A percentile compares a stretch with the other conserved stretches of the same genome.
These are phyloP conservation scores for Agelaius tricolor DNA, from an alignment of 2,113 vertebrate genomes.

Conservation along the genomic window DNA sequence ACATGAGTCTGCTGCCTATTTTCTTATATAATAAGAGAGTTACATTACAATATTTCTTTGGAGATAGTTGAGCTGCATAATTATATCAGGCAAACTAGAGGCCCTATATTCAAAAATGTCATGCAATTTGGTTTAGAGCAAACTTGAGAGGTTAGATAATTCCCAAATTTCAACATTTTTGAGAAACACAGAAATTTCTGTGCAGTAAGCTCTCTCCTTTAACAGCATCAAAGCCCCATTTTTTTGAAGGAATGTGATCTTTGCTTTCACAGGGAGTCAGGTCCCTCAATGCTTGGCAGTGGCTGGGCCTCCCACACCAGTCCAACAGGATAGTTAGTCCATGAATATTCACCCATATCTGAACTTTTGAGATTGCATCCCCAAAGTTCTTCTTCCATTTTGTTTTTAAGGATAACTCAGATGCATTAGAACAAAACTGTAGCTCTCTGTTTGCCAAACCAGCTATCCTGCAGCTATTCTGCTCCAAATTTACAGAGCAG, in stretches of 20 bases:
- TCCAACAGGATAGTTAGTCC: neutral
- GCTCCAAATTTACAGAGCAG: neutral
- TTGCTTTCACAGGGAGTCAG: neutral
- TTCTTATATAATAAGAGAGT: conserved; percentile 6
- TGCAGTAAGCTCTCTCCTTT: neutral
- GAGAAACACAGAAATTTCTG: neutral
- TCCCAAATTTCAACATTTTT: neutral
- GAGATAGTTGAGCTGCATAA: neutral
- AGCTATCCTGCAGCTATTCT: neutral
- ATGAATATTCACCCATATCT: neutral
- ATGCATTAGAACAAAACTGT: neutral
- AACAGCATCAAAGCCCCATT: neutral
- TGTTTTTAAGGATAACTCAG: neutral
- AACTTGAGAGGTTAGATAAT: neutral
- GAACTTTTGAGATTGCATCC: neutral
- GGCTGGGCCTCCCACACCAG: neutral
- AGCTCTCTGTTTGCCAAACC: neutral
- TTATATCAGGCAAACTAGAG: neutral
- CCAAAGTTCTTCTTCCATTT: neutral
- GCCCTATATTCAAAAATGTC: neutral
- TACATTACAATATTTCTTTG: neutral
- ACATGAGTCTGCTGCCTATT: conserved; percentile 43
- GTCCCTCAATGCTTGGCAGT: neutral
- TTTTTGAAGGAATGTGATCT: neutral
- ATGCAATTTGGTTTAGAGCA: neutral